Base-by-base conservation (phyloP, 2,113 vertebrate species). In the Etheostoma spectabile region DNA sequence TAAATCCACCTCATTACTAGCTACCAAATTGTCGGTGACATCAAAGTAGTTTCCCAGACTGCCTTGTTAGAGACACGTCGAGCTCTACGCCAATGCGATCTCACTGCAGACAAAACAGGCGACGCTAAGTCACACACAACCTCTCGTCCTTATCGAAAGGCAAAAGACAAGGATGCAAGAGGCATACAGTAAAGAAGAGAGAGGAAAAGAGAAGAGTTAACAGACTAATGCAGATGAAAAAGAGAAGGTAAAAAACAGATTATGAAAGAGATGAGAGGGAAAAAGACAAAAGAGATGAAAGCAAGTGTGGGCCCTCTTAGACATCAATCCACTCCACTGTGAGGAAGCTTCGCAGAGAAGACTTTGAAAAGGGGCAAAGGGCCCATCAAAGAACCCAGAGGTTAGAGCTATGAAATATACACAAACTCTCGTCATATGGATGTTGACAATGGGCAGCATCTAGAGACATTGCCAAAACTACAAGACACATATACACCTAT, bases 221-320 rank as follows among this genome's bases (percentile, higher is more conserved):
- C 69, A 76, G 30, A 33, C 21, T 12, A 62, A 30, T 63, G 56
- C 27, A 55, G 51, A 75, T 35, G 51, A 59, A 71, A 75, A 73
- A 59, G 67, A 30, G 45, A 35, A 52, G 22, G 6, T 27, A 19
- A 74, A 72, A 72, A 52, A 55, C 33, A 61, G 27, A 81, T 86
- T 61, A 85, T 15, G 8, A 56, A 30, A 79, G 72, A 84, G 67
- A 72, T 11, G 10, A 84, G 67, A 72, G 8, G 10, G 30, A 69
- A 64, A 67, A 80, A 87, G 53, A 84, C 68, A 87, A 89, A 88
- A 76, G 51, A 82, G 80, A 89, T 91, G 65, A 93, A 93, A 93
- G 91, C 68, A 73, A 82, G 72, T 46, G 65, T 77, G 75, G 48
- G 35, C 56, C 24, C 66, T 49, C 52, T 78, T 79, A 69, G 60